phyloP scores from a whole-genome alignment of 64 coral and sea anemone genomes.

The Montipora cactus region DNA sequence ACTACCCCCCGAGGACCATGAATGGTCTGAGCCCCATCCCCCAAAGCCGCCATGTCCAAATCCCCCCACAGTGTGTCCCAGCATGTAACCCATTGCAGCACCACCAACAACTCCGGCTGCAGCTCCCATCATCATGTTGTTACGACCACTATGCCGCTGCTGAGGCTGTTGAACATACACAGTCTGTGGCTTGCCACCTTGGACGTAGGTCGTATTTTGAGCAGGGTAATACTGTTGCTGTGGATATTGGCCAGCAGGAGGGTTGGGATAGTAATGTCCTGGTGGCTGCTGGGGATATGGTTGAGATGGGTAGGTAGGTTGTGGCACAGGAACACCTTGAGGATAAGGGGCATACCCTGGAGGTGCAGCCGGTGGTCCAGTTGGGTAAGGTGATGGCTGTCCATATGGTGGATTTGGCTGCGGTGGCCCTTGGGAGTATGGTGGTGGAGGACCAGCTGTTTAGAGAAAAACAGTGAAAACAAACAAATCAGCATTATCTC shows the following conservation, averaged over 20 bases:
- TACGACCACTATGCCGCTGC: conserved; percentile 54
- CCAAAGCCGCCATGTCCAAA: conserved; percentile 71
- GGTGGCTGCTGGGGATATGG: conserved; percentile 59
- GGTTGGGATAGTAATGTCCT: conserved; percentile 52
- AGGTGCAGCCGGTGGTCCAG: conserved; percentile 44
- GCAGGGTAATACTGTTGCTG: conserved; percentile 73
- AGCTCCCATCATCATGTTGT: conserved; percentile 95
- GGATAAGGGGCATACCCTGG: conserved; percentile 63
- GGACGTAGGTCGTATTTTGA: conserved; percentile 54
- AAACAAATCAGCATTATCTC: background rate
- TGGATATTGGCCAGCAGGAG: conserved; percentile 81
- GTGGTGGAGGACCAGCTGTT: conserved; percentile 70
- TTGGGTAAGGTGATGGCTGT: conserved; percentile 68
- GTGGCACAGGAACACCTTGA: conserved; percentile 47
- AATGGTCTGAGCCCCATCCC: conserved; percentile 95
- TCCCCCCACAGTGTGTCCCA: conserved; percentile 83
- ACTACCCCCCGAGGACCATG: conserved; percentile 93
- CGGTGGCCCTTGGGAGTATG: conserved; percentile 31
- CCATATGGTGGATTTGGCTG: conserved; percentile 57
- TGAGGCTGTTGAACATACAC: conserved; percentile 83
- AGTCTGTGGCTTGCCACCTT: conserved; percentile 84
- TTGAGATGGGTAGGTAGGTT: conserved; percentile 72
- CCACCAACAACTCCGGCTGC: conserved; percentile 90
- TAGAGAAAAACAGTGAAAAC: background rate
- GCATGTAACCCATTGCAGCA: conserved; percentile 88